Conservation (phyloP, 2,888 invertebrate genomes). For the Apamea crenata region DNA sequence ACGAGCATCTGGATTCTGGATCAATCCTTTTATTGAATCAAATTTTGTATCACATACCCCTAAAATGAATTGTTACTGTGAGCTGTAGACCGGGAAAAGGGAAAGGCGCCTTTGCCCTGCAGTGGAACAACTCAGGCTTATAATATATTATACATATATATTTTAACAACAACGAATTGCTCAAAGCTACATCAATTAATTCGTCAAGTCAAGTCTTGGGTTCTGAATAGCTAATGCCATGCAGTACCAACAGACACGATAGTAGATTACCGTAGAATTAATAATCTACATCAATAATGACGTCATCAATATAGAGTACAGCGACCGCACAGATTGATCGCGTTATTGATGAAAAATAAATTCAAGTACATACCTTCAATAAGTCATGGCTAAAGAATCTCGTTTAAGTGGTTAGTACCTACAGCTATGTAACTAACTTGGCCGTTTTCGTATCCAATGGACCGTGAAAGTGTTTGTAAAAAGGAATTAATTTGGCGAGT, state of each 20-base stretch:
- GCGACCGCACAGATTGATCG: conserved; percentile 37
- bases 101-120: too few species aligned
- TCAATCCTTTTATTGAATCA: conserved; percentile 17
- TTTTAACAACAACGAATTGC: not conserved
- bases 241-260: conserved; percentile 5
- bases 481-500: not conserved
- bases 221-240: not conserved
- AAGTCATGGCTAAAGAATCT: conserved; percentile 27
- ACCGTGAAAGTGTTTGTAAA: not conserved
- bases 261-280: conserved; percentile 13
- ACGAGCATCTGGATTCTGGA: conserved; percentile 33
- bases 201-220: not conserved
- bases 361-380: conserved; percentile 63
- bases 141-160: too few species aligned
- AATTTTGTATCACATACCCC: conserved; percentile 19
- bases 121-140: too few species aligned
- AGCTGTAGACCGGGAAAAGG: not conserved
- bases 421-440: not conserved
- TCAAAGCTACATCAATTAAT: conserved; percentile 6
- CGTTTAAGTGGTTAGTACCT: not conserved
- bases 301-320: conserved; percentile 42
- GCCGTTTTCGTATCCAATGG: not conserved
- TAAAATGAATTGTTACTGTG: conserved; percentile 22
- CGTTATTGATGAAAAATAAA: conserved; percentile 72
- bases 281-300: conserved; percentile 50